These are phyloP conservation scores for Synanceia verrucosa DNA, from an alignment of 2,797 vertebrate genomes.

Conservation along the genomic window DNA sequence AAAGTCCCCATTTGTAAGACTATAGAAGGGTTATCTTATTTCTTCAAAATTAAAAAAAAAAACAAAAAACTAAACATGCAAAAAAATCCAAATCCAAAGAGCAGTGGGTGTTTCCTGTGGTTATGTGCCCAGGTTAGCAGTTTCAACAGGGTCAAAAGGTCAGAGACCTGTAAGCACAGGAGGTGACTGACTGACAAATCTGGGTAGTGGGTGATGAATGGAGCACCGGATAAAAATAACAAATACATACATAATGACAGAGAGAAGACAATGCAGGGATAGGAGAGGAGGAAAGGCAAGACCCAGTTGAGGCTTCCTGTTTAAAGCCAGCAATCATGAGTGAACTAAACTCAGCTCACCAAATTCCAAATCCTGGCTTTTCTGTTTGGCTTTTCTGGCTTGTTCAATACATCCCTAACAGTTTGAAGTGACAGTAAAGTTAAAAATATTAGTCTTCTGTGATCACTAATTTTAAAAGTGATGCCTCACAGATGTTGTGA, in stretches of 20 bases:
- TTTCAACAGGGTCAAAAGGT: conserved; percentile 33
- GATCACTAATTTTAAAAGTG: not conserved
- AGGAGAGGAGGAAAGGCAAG: not conserved
- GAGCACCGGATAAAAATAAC: not conserved
- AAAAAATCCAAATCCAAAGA: no score
- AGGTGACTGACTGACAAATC: conserved; percentile 49
- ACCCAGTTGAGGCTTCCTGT: not conserved
- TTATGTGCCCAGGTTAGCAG: not conserved
- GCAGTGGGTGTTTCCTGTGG: not conserved
- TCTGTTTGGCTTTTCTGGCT: not conserved
- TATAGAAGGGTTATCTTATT: no score
- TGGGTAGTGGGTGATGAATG: conserved; percentile 52
- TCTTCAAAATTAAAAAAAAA: no score
- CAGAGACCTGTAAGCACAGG: conserved; percentile 27
- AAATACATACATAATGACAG: conserved; percentile 10
- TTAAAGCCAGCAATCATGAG: conserved; percentile 10
- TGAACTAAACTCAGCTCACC: conserved; percentile 1
- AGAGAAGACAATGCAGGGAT: not conserved
- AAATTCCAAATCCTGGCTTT: not conserved
- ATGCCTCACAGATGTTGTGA: not conserved
- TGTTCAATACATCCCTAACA: not conserved
- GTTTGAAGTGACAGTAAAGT: not conserved
- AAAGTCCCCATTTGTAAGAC: no score
- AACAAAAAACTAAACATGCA: no score
- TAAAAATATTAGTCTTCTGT: not conserved